A percentile compares a stretch with the other conserved stretches of the same genome.
phyloP scores from a whole-genome alignment of 2,888 invertebrate genomes.

The Leptarthrus brevirostris region DNA sequence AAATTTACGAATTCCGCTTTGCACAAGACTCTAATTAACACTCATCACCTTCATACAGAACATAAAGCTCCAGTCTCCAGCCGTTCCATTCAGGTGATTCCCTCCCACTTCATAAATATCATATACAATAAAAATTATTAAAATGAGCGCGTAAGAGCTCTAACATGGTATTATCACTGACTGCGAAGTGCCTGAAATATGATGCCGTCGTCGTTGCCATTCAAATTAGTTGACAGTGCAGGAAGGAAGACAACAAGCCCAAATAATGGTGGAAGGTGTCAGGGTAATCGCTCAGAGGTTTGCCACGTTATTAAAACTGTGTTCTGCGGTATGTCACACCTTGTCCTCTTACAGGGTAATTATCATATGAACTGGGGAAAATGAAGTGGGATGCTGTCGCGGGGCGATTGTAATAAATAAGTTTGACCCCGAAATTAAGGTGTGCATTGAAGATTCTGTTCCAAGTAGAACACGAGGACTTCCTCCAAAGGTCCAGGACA shows the following conservation, averaged over 20 bases:
- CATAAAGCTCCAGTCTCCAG: too few relatives aligned
- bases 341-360: constrained; percentile 10
- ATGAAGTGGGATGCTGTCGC: neutral
- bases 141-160: constrained; percentile 20
- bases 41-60: too few relatives aligned
- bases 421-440: neutral
- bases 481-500: neutral
- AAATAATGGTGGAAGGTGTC: constrained; percentile 26
- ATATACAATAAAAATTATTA: constrained; percentile 37
- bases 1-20: too few relatives aligned
- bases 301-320: constrained; percentile 22
- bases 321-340: constrained; percentile 38
- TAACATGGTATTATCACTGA: neutral
- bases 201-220: constrained; percentile 1
- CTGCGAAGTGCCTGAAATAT: constrained; percentile 4
- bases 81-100: too few relatives aligned
- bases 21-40: too few relatives aligned
- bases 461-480: neutral
- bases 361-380: neutral
- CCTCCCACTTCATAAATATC: neutral
- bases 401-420: neutral
- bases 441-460: constrained; percentile 10
- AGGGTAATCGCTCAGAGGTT: constrained; percentile 22
- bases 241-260: constrained; percentile 4
- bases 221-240: constrained; percentile 28